Evolutionary conservation across 2,113 vertebrate species (phyloP).

Genomic region (Gymnorhina tibicen): DNA sequence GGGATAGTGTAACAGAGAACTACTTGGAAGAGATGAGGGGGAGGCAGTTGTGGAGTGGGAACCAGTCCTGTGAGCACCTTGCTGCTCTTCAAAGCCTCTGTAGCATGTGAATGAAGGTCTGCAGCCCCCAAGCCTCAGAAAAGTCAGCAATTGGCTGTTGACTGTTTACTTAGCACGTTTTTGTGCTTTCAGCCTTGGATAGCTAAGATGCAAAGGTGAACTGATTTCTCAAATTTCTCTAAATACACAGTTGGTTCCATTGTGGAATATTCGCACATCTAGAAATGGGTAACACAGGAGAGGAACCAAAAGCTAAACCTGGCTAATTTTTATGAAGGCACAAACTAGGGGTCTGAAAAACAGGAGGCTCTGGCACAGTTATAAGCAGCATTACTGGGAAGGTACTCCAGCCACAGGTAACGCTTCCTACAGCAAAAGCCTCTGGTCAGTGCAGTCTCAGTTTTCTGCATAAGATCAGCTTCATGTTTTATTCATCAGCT

Average conservation of each 20-base stretch:
- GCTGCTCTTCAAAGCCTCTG: background rate
- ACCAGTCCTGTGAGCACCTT: background rate
- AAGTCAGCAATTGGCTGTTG: background rate
- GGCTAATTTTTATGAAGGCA: background rate
- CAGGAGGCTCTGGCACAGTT: background rate
- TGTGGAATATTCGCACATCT: background rate
- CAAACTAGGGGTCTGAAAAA: background rate
- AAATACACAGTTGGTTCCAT: background rate
- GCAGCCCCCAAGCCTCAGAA: background rate
- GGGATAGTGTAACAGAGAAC: background rate
- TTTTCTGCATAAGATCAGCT: background rate
- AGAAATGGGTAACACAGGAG: background rate
- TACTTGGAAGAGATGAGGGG: background rate
- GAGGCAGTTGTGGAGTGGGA: background rate
- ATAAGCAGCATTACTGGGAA: background rate
- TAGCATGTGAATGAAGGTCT: background rate
- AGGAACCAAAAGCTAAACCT: background rate
- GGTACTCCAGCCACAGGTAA: background rate
- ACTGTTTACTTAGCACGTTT: background rate
- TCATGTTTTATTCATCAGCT: background rate
- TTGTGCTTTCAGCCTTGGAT: background rate
- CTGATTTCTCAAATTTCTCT: background rate
- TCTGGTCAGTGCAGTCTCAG: background rate
- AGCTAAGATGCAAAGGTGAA: background rate
- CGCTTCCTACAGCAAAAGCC: background rate